Evolutionary conservation across 2,797 vertebrate genomes (phyloP), one percentile per base, ranked within the genome.

Genomic region (Tenualosa thibaudeaui): DNA sequence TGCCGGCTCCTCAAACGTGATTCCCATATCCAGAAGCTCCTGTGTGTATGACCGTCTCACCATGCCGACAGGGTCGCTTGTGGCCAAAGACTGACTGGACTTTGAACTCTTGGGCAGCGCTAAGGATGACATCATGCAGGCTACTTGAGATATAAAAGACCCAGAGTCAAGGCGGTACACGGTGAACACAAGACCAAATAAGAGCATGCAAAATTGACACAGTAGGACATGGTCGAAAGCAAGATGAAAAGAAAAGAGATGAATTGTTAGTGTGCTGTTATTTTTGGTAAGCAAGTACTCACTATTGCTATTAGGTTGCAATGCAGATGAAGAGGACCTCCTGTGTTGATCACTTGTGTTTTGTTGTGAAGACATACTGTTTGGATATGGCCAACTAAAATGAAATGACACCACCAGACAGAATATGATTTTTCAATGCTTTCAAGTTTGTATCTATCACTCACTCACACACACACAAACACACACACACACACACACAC

Each of bases 1-100:
- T 10, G 53, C 37, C 10, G 89, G 84, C 8, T 85, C 82, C 5
- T 89, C 91, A 86, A 96, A 96, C 37, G 92, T 90, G 5, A 96
- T 95, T 15, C 90, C 91, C 81, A 89, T 85, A 85, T 93, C 93
- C 83, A 91, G 85, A 54, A 96, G 92, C 62, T 95, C 94, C 85
- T 95, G 93, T 0, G 90, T 86, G 88, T 96, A 95, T 0, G 95
- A 95, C 56, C 85, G 89, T 81, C 83, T 89, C 49, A 85, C 86
- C 0, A 83, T 49, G 53, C 68, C 85, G 68, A 46, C 56, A 31
- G 81, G 86, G 46, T 40, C 84, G 82, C 68, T 86, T 81, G 85
- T 81, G 51, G 81, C 84, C 81, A 81, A 81, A 22, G 83, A 85
- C 56, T 86, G 90, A 84, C 53, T 88, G 19, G n/a, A 71, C 40